Evolutionary conservation across 92 coral and sea anemone species (phyloP), one percentile per base, ranked within the genome.

Genomic region (Diadumene lineata): DNA sequence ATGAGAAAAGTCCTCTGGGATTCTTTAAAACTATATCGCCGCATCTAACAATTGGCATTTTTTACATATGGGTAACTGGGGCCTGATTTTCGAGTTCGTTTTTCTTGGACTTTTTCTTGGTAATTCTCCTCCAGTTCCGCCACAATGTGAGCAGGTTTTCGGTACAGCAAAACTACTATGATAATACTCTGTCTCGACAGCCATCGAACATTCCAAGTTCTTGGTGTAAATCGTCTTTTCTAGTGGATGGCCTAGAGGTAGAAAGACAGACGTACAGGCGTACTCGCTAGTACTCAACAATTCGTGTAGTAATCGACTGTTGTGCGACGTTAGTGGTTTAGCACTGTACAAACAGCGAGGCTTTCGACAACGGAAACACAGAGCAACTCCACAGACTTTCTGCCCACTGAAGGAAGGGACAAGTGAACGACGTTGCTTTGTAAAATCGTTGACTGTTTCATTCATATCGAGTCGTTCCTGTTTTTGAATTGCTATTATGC

Each of bases 311-410:
- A 71, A 46, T 24, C 6, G 26, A 24, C 82, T 43, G 50, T 88
- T 74, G 4, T 34, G 34, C 7, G 81, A 30, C 19, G 90, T 80
- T 0, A 88, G 90, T 13, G 79, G 84, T 43, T 79, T 81, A 27
- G 70, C 60, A 48, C 87, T 73, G 85, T 84, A 88, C 46, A 88
- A 72, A 63, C 93, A 88, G 28, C 93, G 90, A 30, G 90, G 93
- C 51, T 88, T 88, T 67, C 66, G 77, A 51, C 93, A 88, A 15
- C 93, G 93, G 61, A 75, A 88, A 66, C 93, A 88, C 9, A 68
- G 25, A 50, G 85, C 74, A 15, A 81, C 66, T 17, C 68, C 50
- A 13, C 93, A 81, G n/a, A 88, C 93, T 25, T 84, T 75, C 7
- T 77, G 64, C 26, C 93, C 87, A 15, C 90, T 85, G 69, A 69